Base-by-base conservation (phyloP, 2,888 invertebrate genomes). In the Cephus spinipes region DNA sequence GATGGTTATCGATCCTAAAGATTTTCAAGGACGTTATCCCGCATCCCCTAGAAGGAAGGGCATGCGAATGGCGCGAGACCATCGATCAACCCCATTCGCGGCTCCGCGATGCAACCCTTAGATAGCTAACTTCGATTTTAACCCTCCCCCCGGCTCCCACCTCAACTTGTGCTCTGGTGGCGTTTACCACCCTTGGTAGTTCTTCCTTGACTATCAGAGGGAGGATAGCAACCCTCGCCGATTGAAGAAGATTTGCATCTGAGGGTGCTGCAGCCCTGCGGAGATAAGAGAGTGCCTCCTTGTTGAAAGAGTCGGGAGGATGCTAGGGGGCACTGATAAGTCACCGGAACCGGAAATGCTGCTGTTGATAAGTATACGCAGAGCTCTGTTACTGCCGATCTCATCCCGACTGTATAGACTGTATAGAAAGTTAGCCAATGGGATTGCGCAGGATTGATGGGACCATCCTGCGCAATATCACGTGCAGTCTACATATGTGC, bases 221-320 rank as follows among this genome's bases (percentile, higher is more conserved):
- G 23, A 23, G 40, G 40, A 23, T 23, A 55, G 40, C 23, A 23
- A 55, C 40, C 40, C 40, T 55, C 23, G 40, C 15, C 40, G 40
- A 55, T 23, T 55, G 40, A 55, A 55, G 9, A 23, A 23, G 40
- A 55, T 55, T 55, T 55, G 40, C 40, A 55, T 55, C 40, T 0
- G 23, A 55, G 75, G 76, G 82, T 80, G 84, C 79, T 82, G 84
- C 81, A 83, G 82, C 79, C 82, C 81, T 83, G 84, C 83, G 81
- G 82, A 82, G 85, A 85, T 83, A 83, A 84, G 83, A 84, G 82
- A 83, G 80, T 79, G 40, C 0, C 40, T 55, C 23, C 40, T 55
- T 15, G 40, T 23, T 23, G 40, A 55, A 55, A 15, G 40, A 55
- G 40, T 55, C 40, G 9, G 40, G 40, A 40, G 40, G 40, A 40